Base-by-base conservation (phyloP, 2,888 invertebrate species). In the Cheilosia variabilis region DNA sequence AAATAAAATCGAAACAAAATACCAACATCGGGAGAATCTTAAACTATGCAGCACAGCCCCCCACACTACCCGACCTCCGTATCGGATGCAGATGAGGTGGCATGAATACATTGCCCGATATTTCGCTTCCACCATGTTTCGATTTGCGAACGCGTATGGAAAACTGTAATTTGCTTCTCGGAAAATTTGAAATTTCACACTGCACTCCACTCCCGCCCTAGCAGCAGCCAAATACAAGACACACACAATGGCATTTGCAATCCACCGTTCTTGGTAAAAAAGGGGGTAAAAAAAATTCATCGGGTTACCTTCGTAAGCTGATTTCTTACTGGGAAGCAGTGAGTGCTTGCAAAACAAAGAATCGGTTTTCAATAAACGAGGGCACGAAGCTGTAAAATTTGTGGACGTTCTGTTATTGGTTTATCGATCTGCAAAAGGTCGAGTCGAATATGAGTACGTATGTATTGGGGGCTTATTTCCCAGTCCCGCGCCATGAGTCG, bases 391-490 rank as follows among this genome's bases (percentile, higher is more conserved):
- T 80, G 80, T 84, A 80, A 84, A 84, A 84, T 84, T 84, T 84
- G 84, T 84, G 84, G 71, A 80, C 75, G 66, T 66, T 80, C 84
- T 71, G 75, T 84, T 84, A 84, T 84, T 80, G 84, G 75, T 75
- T 71, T 80, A 84, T 84, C 75, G 84, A 84, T 84, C 75, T 57
- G 55, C 7, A 62, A 57, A 66, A 41, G 68, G 63, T 68, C 73
- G 83, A 71, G 55, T 75, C 73, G 73, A 71, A 72, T 75, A 50
- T 34, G 66, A 77, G 65, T 65, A 6, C 27, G 65, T 19, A 37
- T 17, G 37, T 45, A 34, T 58, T 27, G 22, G 19, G 43, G 57
- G 55, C 19, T 50, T 66, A 24, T 60, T 13, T 50, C 17, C 41
- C 55, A 9, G 27, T 4, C 52, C 37, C 2, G 4, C n/a, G 2